These are phyloP conservation scores for Linnaemya tessellans DNA, from an alignment of 2,888 invertebrate species.

Conservation along the genomic window DNA sequence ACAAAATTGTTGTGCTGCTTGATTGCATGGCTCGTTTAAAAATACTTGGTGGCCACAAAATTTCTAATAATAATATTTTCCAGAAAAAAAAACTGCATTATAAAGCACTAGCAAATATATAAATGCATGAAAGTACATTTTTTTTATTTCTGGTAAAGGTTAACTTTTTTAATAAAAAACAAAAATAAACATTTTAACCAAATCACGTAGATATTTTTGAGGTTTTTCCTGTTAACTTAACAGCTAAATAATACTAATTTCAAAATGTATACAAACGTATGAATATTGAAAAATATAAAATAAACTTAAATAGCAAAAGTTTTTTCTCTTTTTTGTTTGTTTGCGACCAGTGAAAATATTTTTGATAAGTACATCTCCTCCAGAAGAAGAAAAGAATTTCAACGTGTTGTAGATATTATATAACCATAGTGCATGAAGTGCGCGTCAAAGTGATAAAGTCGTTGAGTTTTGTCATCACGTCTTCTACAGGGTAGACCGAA, in stretches of 20 bases:
- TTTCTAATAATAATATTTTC: conserved; percentile 57
- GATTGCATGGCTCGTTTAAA: conserved; percentile 19
- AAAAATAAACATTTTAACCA: conserved; percentile 56
- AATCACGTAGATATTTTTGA: conserved; percentile 67
- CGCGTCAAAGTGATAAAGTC: background rate
- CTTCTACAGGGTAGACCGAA: too few relatives aligned
- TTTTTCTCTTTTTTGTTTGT: conserved; percentile 32
- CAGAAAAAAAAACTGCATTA: conserved; percentile 7
- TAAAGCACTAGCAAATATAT: background rate
- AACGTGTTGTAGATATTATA: conserved; percentile 9
- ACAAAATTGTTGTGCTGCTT: conserved; percentile 47
- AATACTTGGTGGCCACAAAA: conserved; percentile 22
- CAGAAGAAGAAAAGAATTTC: background rate
- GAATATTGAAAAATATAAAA: background rate
- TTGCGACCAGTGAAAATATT: conserved; percentile 26
- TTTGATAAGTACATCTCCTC: background rate
- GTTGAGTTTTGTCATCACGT: background rate
- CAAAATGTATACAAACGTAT: conserved; percentile 2
- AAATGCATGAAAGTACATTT: too few relatives aligned
- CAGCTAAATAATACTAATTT: conserved; percentile 40
- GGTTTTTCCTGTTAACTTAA: conserved; percentile 69
- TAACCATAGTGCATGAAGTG: background rate
- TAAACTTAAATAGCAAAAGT: conserved; percentile 36
- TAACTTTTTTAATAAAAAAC: background rate
- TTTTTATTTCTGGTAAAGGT: background rate